Base-by-base conservation (phyloP, 2,888 invertebrate species). In the Drosophila dives region DNA sequence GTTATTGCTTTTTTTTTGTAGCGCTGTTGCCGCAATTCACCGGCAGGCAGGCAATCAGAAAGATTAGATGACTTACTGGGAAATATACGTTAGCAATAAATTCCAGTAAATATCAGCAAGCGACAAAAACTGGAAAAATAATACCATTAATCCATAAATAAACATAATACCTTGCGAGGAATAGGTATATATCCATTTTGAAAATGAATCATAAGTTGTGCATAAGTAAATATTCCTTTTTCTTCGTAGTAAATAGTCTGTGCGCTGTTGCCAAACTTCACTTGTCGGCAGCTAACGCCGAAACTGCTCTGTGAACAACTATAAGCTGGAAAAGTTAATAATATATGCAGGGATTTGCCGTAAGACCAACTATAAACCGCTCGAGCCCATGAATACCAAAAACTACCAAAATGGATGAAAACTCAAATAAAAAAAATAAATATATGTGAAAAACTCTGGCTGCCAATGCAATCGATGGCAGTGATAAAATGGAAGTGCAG, bases 11-110 rank as follows among this genome's bases (percentile, higher is more conserved):
- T 29, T 59, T 56, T 12, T 15, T 10, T 76, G 0, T n/a, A 36
- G 6, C 67, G 34, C 17, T 60, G 77, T 71, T 78, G 77, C 71
- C 75, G 23, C 50, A 67, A 33, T 74, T 70, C 77, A 74, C 64
- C 38, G 26, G 4, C 32, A 20, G 38, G 17, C 38, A 26, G 34
- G 50, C 60, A 65, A 72, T 73, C 38, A 26, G 50, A 63, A 51
- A 61, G 48, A 72, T 72, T 72, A 64, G 34, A 64, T 32, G 58
- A 32, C 53, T 32, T 53, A 11, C 12, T n/a, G 45, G 51, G 38
- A 38, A 67, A 68, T 40, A 60, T 45, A 34, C 53, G 58, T 15
- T 26, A 11, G 10, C n/a, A 42, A 51, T 33, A 29, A 50, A 42
- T 29, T 12, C 17, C 15, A 23, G 4, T 4, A 23, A 23, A 23